A percentile compares a stretch with the other conserved stretches of the same genome.
Conservation (phyloP, 2,888 invertebrate genomes). For the Chorisops tibialis region DNA sequence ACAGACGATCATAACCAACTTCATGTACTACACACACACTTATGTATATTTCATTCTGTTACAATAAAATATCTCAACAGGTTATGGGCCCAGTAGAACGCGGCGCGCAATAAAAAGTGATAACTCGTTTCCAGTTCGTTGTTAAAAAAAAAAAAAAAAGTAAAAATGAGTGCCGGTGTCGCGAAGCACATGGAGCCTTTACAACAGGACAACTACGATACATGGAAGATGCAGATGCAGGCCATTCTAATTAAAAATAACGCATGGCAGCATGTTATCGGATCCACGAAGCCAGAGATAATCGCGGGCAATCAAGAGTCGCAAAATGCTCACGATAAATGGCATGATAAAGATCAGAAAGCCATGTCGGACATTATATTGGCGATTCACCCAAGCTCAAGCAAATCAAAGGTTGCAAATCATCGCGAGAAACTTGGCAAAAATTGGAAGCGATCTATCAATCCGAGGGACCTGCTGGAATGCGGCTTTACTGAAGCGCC, state of each 20-base stretch:
- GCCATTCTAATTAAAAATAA: no score
- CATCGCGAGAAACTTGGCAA: constrained; percentile 42
- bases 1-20: no score
- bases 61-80: no score
- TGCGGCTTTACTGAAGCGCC: constrained; percentile 43
- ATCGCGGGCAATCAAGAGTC: not conserved
- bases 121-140: no score
- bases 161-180: no score
- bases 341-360: not conserved
- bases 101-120: no score
- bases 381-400: constrained; percentile 33
- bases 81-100: no score
- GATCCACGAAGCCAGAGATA: no score
- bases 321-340: not conserved
- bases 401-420: constrained; percentile 37
- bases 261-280: no score
- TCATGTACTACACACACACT: no score
- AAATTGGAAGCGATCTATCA: constrained; percentile 41
- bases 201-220: not conserved
- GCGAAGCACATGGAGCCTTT: no score
- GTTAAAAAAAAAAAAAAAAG: constrained; percentile 5
- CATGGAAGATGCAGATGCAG: constrained; percentile 1
- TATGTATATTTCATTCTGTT: no score
- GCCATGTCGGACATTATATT: not conserved
- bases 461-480: constrained; percentile 45